These are phyloP conservation scores for Lethocerus indicus DNA, from an alignment of 1,140 invertebrate genomes.

Conservation along the genomic window DNA sequence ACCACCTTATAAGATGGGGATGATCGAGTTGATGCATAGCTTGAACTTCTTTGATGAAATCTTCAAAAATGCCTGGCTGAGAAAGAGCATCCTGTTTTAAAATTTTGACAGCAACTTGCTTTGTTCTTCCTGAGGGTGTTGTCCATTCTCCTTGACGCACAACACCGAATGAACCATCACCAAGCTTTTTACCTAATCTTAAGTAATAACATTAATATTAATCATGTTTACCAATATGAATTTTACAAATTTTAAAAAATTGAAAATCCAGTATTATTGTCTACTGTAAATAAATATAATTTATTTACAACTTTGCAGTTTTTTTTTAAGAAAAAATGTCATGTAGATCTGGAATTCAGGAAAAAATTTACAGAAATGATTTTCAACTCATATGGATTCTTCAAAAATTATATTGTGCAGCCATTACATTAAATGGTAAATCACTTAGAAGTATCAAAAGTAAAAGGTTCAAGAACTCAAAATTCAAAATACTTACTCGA, in stretches of 20 bases:
- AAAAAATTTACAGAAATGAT: background rate
- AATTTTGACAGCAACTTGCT: conserved; percentile 87
- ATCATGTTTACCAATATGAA: background rate
- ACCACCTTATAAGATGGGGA: conserved; percentile 75
- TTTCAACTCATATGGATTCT: no score
- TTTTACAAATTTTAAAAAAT: background rate
- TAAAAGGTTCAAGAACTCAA: no score
- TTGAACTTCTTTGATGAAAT: conserved; percentile 94
- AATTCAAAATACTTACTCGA: no score
- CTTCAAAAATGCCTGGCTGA: conserved; percentile 82
- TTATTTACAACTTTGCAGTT: background rate
- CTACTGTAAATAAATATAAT: background rate
- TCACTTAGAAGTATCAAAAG: no score
- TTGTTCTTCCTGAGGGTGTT: conserved; percentile 41
- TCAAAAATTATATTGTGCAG: no score
- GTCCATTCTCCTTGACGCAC: conserved; percentile 80
- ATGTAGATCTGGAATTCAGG: background rate
- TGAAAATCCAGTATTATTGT: no score
- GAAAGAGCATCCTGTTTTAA: conserved; percentile 81
- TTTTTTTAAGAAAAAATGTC: background rate
- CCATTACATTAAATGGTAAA: no score
- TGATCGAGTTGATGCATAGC: conserved; percentile 93
- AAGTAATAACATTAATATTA: background rate
- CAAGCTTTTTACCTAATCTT: conserved; percentile 44
- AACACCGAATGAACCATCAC: conserved; percentile 92